Conservation (phyloP, 2,888 invertebrate genomes). For the Orthonychiurus folsomi region DNA sequence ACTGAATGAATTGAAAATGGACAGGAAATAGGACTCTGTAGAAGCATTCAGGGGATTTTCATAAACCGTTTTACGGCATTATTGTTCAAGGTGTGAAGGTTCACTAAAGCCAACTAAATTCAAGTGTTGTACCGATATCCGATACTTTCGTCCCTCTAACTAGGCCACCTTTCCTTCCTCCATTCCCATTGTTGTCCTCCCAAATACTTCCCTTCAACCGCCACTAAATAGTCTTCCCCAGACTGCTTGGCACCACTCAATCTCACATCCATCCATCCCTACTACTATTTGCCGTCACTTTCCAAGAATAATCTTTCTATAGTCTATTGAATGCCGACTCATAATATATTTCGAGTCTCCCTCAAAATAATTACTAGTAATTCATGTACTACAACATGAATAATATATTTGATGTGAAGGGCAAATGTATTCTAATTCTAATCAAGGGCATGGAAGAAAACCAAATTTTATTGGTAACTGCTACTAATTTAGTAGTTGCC, state of each 20-base stretch:
- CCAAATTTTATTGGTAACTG: no score
- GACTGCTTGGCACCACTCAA: conserved; percentile 25
- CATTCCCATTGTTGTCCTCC: background rate
- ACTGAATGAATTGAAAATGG: conserved; percentile 11
- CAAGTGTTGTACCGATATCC: background rate
- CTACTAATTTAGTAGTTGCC: no score
- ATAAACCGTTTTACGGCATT: conserved; percentile 23
- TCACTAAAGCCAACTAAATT: conserved; percentile 5
- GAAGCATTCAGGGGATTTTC: conserved; percentile 22
- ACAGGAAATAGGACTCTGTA: conserved; percentile 5
- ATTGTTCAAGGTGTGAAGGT: conserved; percentile 25
- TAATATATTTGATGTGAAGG: no score
- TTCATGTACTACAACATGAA: no score
- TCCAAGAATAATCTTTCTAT: background rate
- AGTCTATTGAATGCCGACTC: background rate
- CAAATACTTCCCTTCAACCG: background rate
- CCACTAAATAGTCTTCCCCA: conserved; percentile 8
- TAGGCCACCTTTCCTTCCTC: background rate
- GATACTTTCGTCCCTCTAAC: background rate
- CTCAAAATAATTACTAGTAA: no score
- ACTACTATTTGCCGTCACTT: no score
- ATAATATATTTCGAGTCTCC: background rate
- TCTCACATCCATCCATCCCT: conserved; percentile 4
- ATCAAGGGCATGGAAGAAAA: no score
- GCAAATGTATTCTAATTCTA: no score